Percentiles rank a stretch among this genome's conserved stretches.
Conservation (phyloP, 2,888 invertebrate species). For the Alviniconcha strummeri region DNA sequence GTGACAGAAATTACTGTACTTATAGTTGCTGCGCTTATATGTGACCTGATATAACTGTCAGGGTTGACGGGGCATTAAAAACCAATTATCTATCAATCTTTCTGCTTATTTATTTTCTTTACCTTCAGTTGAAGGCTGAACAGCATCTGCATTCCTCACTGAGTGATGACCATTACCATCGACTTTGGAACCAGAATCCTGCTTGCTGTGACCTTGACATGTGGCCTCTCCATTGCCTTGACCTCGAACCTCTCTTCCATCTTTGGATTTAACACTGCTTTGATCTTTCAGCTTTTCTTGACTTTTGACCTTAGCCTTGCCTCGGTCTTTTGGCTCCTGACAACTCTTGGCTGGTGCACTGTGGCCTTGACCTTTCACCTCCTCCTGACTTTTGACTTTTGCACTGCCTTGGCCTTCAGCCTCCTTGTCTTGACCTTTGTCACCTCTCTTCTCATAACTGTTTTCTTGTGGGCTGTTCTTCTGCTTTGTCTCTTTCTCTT, state of each 20-base stretch:
- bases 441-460: not conserved
- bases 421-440: constrained; percentile 4
- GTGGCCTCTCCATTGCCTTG: not conserved
- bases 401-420: constrained; percentile 4
- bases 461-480: not conserved
- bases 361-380: constrained; percentile 7
- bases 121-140: not conserved
- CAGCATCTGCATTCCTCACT: no score
- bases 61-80: no score
- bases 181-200: not conserved
- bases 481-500: not conserved
- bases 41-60: no score
- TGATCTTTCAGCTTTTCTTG: not conserved
- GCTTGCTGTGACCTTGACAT: not conserved
- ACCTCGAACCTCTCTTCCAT: not conserved
- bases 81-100: no score
- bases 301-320: not conserved
- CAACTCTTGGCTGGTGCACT: no score
- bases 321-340: not conserved
- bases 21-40: no score
- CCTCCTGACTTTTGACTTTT: not conserved
- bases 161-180: not conserved
- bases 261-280: not conserved
- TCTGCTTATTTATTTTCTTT: no score
- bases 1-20: no score